Percentiles rank a stretch among this genome's conserved stretches.
These are phyloP conservation scores for Whitmania pigra DNA, from an alignment of 1,140 invertebrate species.

Conservation along the genomic window DNA sequence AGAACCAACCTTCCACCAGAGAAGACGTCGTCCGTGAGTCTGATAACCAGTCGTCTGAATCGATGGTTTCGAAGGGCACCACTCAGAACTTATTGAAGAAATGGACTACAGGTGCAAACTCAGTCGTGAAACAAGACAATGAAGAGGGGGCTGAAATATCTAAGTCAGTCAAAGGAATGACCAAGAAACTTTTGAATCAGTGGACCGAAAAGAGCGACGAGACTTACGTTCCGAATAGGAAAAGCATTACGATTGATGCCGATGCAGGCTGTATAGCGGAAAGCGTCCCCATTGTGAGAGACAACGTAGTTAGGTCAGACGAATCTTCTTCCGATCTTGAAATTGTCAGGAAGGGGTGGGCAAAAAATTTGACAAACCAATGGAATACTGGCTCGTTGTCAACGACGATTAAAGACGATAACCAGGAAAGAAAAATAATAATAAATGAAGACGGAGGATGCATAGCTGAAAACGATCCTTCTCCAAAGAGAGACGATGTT, in stretches of 20 bases:
- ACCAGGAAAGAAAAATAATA: not conserved
- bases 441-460: not conserved
- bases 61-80: not conserved
- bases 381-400: not conserved
- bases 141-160: not conserved
- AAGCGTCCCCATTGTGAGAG: conserved; percentile 15
- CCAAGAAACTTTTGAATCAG: conserved; percentile 1
- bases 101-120: conserved; percentile 5
- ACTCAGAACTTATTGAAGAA: not conserved
- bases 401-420: not conserved
- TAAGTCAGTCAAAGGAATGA: conserved; percentile 3
- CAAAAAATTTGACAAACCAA: conserved; percentile 10
- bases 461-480: conserved; percentile 22
- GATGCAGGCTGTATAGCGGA: conserved; percentile 13
- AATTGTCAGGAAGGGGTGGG: conserved; percentile 6
- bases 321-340: not conserved
- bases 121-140: too few relatives aligned
- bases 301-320: not conserved
- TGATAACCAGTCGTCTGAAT: not conserved
- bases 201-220: conserved; percentile 9
- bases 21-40: not conserved
- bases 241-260: not conserved
- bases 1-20: not conserved
- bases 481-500: conserved; percentile 15
- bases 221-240: not conserved